These are phyloP conservation scores for Kobus ellipsiprymnus DNA, from an alignment of 2,113 vertebrate species.

Conservation along the genomic window DNA sequence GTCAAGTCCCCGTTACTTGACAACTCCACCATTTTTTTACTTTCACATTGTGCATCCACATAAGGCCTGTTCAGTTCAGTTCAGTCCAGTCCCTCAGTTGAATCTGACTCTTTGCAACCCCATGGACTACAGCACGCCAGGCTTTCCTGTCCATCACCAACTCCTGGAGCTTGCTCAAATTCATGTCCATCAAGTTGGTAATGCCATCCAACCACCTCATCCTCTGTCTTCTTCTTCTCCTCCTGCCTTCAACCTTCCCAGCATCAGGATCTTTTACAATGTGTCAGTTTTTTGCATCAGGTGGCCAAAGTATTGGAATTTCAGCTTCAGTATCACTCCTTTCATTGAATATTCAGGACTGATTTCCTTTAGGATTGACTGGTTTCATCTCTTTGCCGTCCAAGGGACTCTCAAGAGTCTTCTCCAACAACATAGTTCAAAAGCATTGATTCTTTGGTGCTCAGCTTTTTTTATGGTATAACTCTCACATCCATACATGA, in stretches of 20 bases:
- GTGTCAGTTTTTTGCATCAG: background rate
- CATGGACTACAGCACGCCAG: background rate
- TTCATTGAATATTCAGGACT: background rate
- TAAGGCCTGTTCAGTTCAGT: background rate
- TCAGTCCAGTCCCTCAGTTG: background rate
- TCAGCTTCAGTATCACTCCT: background rate
- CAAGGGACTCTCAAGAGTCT: background rate
- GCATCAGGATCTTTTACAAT: background rate
- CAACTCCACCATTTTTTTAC: background rate
- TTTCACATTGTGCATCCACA: background rate
- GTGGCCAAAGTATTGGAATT: background rate
- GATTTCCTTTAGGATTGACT: background rate
- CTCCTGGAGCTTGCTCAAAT: background rate
- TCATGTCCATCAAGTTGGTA: background rate
- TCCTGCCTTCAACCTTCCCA: background rate
- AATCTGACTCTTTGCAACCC: background rate
- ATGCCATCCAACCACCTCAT: background rate
- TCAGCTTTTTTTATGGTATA: background rate
- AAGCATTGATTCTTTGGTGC: background rate
- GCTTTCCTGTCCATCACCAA: background rate
- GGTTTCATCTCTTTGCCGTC: background rate
- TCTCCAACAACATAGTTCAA: background rate
- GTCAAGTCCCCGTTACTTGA: background rate
- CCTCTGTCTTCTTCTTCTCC: background rate
- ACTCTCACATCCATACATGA: background rate